Conservation (phyloP, 2,113 vertebrate genomes). For the Noturus placidus region DNA sequence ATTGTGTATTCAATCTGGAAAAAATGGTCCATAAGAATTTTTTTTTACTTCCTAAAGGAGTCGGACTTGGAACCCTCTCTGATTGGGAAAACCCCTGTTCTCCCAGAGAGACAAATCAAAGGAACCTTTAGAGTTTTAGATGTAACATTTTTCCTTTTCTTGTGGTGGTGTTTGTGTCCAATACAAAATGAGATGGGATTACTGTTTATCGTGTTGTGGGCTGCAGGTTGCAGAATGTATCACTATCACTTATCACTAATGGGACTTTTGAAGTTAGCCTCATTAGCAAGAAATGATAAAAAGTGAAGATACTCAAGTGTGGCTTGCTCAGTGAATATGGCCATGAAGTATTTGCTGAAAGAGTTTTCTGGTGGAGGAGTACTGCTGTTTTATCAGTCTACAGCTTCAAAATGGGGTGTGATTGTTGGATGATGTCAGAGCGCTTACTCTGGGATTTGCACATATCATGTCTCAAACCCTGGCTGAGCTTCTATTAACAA, state of each 20-base stretch:
- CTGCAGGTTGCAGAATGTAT: conserved; percentile 18
- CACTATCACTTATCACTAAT: conserved; percentile 7
- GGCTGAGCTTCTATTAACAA: conserved; percentile 38
- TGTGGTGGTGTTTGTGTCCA: conserved; percentile 1
- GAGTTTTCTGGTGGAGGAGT: conserved; percentile 21
- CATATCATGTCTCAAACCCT: conserved; percentile 34
- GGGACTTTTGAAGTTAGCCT: conserved; percentile 35
- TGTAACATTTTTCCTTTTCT: neutral
- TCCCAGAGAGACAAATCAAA: neutral
- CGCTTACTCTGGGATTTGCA: conserved; percentile 41
- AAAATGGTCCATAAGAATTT: neutral
- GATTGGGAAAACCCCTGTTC: neutral
- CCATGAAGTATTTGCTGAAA: conserved; percentile 35
- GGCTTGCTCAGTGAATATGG: conserved; percentile 19
- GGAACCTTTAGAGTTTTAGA: neutral
- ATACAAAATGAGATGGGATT: neutral
- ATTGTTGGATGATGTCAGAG: conserved; percentile 38
- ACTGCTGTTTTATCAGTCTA: conserved; percentile 48
- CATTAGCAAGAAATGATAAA: conserved; percentile 29
- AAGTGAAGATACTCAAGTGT: conserved; percentile 30
- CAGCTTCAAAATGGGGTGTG: conserved; percentile 35
- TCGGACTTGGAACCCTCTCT: neutral
- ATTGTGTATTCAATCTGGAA: neutral
- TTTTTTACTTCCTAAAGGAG: neutral
- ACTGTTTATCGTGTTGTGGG: neutral